phyloP scores from a whole-genome alignment of 2,113 vertebrate species.

The Sitta europaea region DNA sequence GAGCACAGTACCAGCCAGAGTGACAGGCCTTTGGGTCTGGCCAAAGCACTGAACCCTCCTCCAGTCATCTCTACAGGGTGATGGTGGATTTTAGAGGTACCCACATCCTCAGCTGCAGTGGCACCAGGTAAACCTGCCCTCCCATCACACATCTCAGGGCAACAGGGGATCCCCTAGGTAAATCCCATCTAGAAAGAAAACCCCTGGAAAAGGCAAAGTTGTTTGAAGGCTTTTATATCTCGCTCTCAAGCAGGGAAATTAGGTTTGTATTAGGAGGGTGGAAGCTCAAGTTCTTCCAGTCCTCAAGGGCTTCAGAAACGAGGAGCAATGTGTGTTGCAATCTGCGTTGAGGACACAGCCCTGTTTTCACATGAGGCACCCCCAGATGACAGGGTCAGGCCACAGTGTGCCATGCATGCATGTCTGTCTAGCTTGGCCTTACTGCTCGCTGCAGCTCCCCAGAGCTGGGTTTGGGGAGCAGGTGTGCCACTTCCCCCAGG shows the following conservation, averaged over 20 bases:
- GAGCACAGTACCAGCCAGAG: background rate
- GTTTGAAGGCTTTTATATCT: background rate
- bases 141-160: background rate
- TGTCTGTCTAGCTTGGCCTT: background rate
- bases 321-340: background rate
- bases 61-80: background rate
- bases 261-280: background rate
- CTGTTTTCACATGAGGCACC: background rate
- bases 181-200: background rate
- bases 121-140: background rate
- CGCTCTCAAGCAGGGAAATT: background rate
- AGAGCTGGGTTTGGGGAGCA: slow-evolving; percentile 38
- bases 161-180: background rate
- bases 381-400: background rate
- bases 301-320: background rate
- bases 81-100: background rate
- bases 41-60: background rate
- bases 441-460: background rate
- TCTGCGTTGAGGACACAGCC: background rate
- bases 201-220: background rate
- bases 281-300: background rate
- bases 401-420: background rate
- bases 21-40: background rate
- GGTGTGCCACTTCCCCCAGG: slow-evolving; percentile 60
- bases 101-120: background rate